Evolutionary conservation across 2,888 invertebrate genomes (phyloP), one percentile per base, ranked within the genome.

Genomic region (Hecatera dysodea): DNA sequence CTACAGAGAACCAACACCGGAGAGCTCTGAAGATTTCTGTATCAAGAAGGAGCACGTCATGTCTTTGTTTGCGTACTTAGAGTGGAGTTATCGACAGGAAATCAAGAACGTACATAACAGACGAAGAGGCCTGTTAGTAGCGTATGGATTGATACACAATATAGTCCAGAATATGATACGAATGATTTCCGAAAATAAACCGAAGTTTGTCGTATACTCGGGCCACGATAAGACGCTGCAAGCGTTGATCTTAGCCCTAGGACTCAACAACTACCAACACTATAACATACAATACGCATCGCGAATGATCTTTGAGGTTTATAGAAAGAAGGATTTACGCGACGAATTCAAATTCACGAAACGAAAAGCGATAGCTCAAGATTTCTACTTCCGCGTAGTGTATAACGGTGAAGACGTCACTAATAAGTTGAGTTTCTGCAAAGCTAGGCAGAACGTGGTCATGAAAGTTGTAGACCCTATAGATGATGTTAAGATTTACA

Each of bases 151-250:
- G 85, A 97, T 99, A 59, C 96, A 98, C 33, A 98, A 98, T 87
- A 97, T 99, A 61, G 98, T 95, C 0, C 97, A 97, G 53, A 97
- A 98, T 88, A 97, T 98, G 97, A 95, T 98, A 15, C 96, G 97
- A 83, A 98, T 98, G 96, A 97, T 98, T 81, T 97, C 98, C 0
- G 98, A 98, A 60, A 97, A 97, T 72, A 97, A 97, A 72, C 97
- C 97, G 0, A 97, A 97, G 86, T 96, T 98, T 69, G 97, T 98
- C 0, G 87, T 98, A 0, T 98, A 98, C 89, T 99, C 99, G 0
- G 99, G 99, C 0, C 99, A 99, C 87, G 99, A 99, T 91, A 98
- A 98, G 87, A 99, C 99, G 0, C 89, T 99, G 48, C 98, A 98
- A 86, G 98, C 98, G 79, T 93, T 99, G 48, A 97, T 98, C 2